Percentiles rank a stretch among this genome's conserved stretches.
Evolutionary conservation across 2,797 vertebrate genomes (phyloP).

Genomic region (Triplophysa yarkandensis): DNA sequence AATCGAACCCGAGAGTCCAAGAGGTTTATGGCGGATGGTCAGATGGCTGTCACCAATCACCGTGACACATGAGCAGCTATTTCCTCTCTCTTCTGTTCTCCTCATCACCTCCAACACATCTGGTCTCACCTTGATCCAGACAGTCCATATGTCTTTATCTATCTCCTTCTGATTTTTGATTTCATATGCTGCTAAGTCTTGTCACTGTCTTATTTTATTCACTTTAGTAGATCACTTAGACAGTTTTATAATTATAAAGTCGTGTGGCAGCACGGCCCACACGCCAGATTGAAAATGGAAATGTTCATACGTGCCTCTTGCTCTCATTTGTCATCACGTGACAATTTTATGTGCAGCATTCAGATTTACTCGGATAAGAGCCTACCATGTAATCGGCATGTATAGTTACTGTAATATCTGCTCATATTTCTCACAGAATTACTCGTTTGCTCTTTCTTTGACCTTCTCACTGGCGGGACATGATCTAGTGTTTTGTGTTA

Average conservation of each 20-base stretch:
- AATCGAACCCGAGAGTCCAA: neutral
- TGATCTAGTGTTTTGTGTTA: neutral
- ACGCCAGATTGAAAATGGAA: constrained; percentile 24
- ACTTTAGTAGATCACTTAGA: constrained; percentile 26
- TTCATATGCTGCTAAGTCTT: constrained; percentile 6
- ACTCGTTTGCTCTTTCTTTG: constrained; percentile 5
- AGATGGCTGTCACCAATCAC: constrained; percentile 1
- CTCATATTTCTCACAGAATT: neutral
- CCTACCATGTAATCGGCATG: constrained; percentile 1
- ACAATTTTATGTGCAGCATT: constrained; percentile 18
- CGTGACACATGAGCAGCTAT: constrained; percentile 2
- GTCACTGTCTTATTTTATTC: constrained; percentile 1
- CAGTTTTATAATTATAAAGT: constrained; percentile 38
- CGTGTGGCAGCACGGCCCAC: neutral
- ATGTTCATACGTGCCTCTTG: constrained; percentile 23
- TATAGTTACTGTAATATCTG: neutral
- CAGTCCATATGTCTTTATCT: neutral
- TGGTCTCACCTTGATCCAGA: neutral
- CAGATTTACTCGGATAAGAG: constrained; percentile 6
- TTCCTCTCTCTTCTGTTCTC: neutral
- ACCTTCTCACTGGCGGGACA: neutral
- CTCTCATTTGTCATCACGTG: constrained; percentile 34
- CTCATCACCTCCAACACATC: neutral
- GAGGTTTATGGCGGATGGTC: constrained; percentile 15
- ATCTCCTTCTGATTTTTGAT: constrained; percentile 2